Evolutionary conservation across 2,113 vertebrate species (phyloP), one percentile per base, ranked within the genome.

Genomic region (Stigmatopora nigra): DNA sequence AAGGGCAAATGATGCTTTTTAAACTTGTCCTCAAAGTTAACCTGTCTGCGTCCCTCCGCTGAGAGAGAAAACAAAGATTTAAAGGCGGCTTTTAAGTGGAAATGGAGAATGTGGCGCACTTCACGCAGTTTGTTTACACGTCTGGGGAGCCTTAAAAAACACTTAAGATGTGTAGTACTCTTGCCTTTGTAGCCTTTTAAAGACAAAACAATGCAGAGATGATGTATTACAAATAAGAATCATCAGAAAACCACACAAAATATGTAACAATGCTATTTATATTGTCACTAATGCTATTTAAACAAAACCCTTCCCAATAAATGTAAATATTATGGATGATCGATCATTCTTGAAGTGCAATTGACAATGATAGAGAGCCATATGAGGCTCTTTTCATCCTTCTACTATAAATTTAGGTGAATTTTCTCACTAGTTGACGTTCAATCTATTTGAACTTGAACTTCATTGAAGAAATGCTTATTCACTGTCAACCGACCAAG

Each of bases 21-120:
- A 56, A 22, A 56, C 53, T 56, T 56, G 53, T 25, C 53, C 53
- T 56, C 53, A 31, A 31, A 56, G 53, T 56, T 31, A 31, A 55
- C 20, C 53, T 55, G 53, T 55, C 53, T 56, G 20, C 19, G 51
- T 53, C 20, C 14, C 22, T 56, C 53, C 53, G 4, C 53, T 16
- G 53, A 56, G 53, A 56, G 53, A 56, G 22, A 31, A 56, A 56
- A 31, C 13, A 56, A 31, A 56, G 22, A 56, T 55, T 55, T 55
- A 25, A 55, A 55, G 9, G 20, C 12, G 1, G 20, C 52, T 55
- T 52, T 52, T 52, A 52, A 52, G 51, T 55, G 52, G 13, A 55
- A 55, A 55, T 55, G 52, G 52, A 55, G 12, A 55, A 55, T 20
- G 9, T 20, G 51, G 19, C 51, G 19, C 10, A n/a, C n/a, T 52